These are phyloP conservation scores for Epiblema foenella DNA, from an alignment of 2,888 invertebrate genomes.

Conservation along the genomic window DNA sequence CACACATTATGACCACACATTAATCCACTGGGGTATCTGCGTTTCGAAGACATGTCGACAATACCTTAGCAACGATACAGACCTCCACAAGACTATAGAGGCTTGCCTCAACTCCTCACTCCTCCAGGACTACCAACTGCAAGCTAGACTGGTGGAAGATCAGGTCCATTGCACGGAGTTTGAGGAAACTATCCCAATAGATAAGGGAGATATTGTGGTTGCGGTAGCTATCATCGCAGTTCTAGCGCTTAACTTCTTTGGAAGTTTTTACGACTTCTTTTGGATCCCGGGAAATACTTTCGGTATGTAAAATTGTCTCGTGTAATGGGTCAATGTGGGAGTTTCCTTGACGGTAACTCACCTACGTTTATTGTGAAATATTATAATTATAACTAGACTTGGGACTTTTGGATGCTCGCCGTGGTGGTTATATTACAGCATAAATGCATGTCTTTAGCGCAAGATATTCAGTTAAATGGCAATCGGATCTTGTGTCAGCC, in stretches of 20 bases:
- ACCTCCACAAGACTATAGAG: conserved; percentile 19
- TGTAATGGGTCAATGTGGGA: no score
- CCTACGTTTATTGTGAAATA: no score
- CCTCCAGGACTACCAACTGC: conserved; percentile 48
- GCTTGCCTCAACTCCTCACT: conserved; percentile 48
- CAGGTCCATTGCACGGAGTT: conserved; percentile 38
- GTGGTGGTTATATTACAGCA: no score
- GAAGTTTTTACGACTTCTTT: conserved; percentile 49
- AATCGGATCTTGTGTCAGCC: no score
- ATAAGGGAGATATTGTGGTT: conserved; percentile 45
- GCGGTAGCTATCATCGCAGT: conserved; percentile 48
- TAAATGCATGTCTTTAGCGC: no score
- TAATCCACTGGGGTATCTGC: conserved; percentile 42
- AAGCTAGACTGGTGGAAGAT: conserved; percentile 44
- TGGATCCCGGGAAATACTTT: not conserved
- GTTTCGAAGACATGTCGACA: conserved; percentile 34
- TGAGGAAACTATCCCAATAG: conserved; percentile 22
- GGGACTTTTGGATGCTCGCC: no score
- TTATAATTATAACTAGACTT: no score
- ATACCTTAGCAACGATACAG: conserved; percentile 11
- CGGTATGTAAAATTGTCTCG: conserved; percentile 8
- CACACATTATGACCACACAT: conserved; percentile 39
- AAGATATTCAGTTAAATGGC: no score
- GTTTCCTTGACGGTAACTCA: no score
- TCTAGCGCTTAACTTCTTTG: conserved; percentile 50